Base-by-base conservation (phyloP, 1,140 invertebrate species). In the Zaprionus capensis region DNA sequence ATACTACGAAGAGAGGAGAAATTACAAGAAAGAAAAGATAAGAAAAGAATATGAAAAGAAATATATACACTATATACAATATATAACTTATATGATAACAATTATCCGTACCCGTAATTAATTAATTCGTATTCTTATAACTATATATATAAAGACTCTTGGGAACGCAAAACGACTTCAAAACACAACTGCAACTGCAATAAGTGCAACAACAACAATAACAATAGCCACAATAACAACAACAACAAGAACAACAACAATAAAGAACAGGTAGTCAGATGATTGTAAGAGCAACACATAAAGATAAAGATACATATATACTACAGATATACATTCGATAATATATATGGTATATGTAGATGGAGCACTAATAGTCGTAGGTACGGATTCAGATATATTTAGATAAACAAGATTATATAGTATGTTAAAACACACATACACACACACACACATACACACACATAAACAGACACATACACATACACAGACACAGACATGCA, bases 131-230 rank as follows among this genome's bases (percentile, higher is more conserved):
- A 17, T n/a, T 3, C 4, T 51, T 49, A 49, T 28, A 63, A 36
- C 17, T 26, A 51, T 61, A 36, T 62, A 38, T 1, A 24, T 46
- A 15, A 75, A 75, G 66, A 75, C 58, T 51, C 70, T 49, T 55
- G 71, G 36, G 14, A 73, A 73, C 34, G 56, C 15, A 46, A 73
- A 55, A 7, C 57, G 71, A 73, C 65, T 73, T 73, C 41, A 31
- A 6, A 44, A 56, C 31, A 66, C 41, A 41, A 41, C 22, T 38
- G 7, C 41, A 46, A 17, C 41, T 4, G 31, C 9, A 34, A 34
- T n/a, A n/a, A 41, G 38, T 46, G 41, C 41, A 46, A 46, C n/a
- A 17, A 4, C 41, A 70, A 55, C 68, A 64, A 34, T 0, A 57
- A 34, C 55, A 57, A 24, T 15, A 51, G 46, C 15, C 7, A 41